phyloP scores from a whole-genome alignment of 2,797 vertebrate genomes.

The Holocentrus rufus region DNA sequence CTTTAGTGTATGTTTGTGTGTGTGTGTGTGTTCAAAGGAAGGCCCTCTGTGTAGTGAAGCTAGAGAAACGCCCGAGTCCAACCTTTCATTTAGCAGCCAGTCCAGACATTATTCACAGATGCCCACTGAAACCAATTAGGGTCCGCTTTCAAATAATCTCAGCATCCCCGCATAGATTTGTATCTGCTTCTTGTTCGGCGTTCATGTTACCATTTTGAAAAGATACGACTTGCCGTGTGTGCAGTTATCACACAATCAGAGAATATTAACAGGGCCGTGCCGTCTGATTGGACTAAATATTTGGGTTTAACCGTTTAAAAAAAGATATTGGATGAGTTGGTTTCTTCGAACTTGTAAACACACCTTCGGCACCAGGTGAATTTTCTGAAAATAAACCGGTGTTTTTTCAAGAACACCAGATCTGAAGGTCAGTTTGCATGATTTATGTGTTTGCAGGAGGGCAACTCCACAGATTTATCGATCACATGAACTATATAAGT shows the following conservation, averaged over 20 bases:
- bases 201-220: not conserved
- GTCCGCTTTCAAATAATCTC: slow-evolving; percentile 26
- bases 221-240: not conserved
- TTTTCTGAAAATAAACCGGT: too few relatives aligned
- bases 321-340: too few relatives aligned
- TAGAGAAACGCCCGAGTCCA: slow-evolving; percentile 30
- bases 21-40: slow-evolving; percentile 19
- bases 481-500: not conserved
- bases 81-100: slow-evolving; percentile 38
- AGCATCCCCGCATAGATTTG: slow-evolving; percentile 1
- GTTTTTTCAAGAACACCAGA: too few relatives aligned
- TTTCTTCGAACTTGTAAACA: too few relatives aligned
- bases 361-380: too few relatives aligned
- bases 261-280: not conserved
- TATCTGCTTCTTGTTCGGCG: not conserved
- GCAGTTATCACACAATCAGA: not conserved
- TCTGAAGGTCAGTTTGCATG: too few relatives aligned
- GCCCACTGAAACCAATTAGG: slow-evolving; percentile 68
- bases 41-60: slow-evolving; percentile 20
- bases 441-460: not conserved
- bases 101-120: slow-evolving; percentile 34
- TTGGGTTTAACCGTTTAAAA: not conserved
- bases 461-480: not conserved
- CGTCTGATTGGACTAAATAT: slow-evolving; percentile 5
- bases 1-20: not conserved